Percentiles rank a stretch among this genome's conserved stretches.
Conservation (phyloP, 2,113 vertebrate genomes). For the Hippocampus guttulatus region DNA sequence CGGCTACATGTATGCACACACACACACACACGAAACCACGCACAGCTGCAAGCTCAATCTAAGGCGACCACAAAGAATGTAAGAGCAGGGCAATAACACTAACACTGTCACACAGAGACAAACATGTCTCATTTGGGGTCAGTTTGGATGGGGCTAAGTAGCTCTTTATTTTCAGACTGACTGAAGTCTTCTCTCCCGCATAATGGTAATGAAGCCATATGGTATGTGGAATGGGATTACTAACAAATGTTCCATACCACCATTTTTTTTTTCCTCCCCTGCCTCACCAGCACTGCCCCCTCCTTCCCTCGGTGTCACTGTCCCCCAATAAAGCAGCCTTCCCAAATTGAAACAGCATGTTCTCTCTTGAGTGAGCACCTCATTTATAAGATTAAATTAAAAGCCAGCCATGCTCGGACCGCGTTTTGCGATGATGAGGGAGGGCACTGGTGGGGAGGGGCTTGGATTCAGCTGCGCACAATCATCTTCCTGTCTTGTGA, state of each 20-base stretch:
- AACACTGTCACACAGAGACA: conserved; percentile 70
- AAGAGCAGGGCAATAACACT: conserved; percentile 67
- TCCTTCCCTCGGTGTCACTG: conserved; percentile 55
- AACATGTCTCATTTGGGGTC: conserved; percentile 70
- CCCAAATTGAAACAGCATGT: conserved; percentile 76
- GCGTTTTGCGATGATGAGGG: conserved; percentile 57
- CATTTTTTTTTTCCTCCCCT: conserved; percentile 42
- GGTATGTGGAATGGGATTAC: conserved; percentile 72
- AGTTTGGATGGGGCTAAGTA: conserved; percentile 69
- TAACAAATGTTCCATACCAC: conserved; percentile 72
- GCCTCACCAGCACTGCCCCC: conserved; percentile 7
- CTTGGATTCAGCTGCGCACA: conserved; percentile 61
- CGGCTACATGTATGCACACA: conserved; percentile 31
- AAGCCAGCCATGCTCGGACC: conserved; percentile 70
- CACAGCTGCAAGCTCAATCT: conserved; percentile 62
- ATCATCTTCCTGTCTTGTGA: conserved; percentile 68
- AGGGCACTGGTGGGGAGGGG: conserved; percentile 16
- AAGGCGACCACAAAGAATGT: conserved; percentile 65
- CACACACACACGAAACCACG: conserved; percentile 40
- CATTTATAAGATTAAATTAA: conserved; percentile 78
- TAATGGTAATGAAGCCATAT: conserved; percentile 71
- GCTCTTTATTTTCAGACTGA: conserved; percentile 73
- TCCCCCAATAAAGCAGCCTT: conserved; percentile 71
- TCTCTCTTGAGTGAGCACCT: conserved; percentile 68
- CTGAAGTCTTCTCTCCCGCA: conserved; percentile 70